Percentiles rank a stretch among this genome's conserved stretches.
These are phyloP conservation scores for Eupithecia subumbrata DNA, from an alignment of 2,888 invertebrate genomes.

Conservation along the genomic window DNA sequence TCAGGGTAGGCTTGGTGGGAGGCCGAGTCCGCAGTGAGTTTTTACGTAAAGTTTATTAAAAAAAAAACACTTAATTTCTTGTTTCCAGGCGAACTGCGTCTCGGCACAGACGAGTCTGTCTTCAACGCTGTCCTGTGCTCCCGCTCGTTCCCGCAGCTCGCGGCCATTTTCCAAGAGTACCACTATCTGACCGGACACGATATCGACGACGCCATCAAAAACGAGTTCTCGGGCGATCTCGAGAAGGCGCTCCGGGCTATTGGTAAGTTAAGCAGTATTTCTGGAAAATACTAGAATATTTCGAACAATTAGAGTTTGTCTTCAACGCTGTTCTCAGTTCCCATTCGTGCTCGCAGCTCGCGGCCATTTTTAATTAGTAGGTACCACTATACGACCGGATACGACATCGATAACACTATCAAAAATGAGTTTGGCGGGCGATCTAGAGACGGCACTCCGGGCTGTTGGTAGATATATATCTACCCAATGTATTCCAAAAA, in stretches of 20 bases:
- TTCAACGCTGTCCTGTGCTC: slow-evolving; percentile 94
- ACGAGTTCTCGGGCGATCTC: slow-evolving; percentile 93
- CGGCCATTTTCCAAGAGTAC: slow-evolving; percentile 87
- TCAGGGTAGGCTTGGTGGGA: too few relatives aligned
- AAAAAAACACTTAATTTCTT: too few relatives aligned
- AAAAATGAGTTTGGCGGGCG: slow-evolving; percentile 94
- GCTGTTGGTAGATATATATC: too few relatives aligned
- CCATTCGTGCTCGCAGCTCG: slow-evolving; percentile 83
- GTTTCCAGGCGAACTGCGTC: slow-evolving; percentile 74
- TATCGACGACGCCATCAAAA: slow-evolving; percentile 90
- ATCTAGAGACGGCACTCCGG: slow-evolving; percentile 89
- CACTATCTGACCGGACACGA: slow-evolving; percentile 90
- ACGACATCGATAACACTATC: slow-evolving; percentile 91
- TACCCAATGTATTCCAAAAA: too few relatives aligned
- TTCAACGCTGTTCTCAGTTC: slow-evolving; percentile 94
- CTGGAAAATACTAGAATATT: neutral
- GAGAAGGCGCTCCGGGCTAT: slow-evolving; percentile 92
- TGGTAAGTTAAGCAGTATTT: slow-evolving; percentile 53
- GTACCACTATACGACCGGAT: slow-evolving; percentile 89
- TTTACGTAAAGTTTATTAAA: too few relatives aligned
- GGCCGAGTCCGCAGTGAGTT: too few relatives aligned
- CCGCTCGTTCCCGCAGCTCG: slow-evolving; percentile 83
- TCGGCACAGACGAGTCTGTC: slow-evolving; percentile 94
- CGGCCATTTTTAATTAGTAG: slow-evolving; percentile 86
- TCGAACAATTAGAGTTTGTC: slow-evolving; percentile 84